Evolutionary conservation across 2,888 invertebrate species (phyloP).

Genomic region (Tubiluchus corallicola): DNA sequence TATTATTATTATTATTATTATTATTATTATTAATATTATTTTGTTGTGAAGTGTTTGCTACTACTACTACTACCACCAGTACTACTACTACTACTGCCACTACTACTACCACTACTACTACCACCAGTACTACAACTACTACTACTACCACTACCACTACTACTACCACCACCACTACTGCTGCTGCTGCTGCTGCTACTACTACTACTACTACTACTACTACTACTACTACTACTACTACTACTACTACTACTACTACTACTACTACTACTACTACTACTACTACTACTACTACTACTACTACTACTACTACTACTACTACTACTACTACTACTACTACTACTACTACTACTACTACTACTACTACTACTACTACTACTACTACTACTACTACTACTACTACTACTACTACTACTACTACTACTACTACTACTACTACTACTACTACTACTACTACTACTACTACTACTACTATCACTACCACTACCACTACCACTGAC

Average conservation of each 20-base stretch:
- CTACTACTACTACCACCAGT: slow-evolving; percentile 1
- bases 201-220: slow-evolving; percentile 3
- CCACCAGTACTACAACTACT: slow-evolving; percentile 1
- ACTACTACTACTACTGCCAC: slow-evolving; percentile 3
- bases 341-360: slow-evolving; percentile 13
- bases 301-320: not conserved
- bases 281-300: slow-evolving; percentile 8
- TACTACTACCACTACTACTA: slow-evolving; percentile 3
- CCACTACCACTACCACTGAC: slow-evolving; percentile 4
- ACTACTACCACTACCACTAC: slow-evolving; percentile 3
- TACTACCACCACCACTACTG: slow-evolving; percentile 3
- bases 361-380: slow-evolving; percentile 13
- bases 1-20: slow-evolving; percentile 3
- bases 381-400: slow-evolving; percentile 12
- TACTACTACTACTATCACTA: slow-evolving; percentile 8
- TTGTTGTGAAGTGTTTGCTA: no score
- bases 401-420: slow-evolving; percentile 13
- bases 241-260: slow-evolving; percentile 3
- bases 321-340: slow-evolving; percentile 7
- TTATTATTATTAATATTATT: not conserved
- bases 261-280: slow-evolving; percentile 3
- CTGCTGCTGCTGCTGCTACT: no score
- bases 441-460: slow-evolving; percentile 8
- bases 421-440: slow-evolving; percentile 11
- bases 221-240: slow-evolving; percentile 3